phyloP scores from a whole-genome alignment of 2,888 invertebrate species.

The Pherbina coryleti region DNA sequence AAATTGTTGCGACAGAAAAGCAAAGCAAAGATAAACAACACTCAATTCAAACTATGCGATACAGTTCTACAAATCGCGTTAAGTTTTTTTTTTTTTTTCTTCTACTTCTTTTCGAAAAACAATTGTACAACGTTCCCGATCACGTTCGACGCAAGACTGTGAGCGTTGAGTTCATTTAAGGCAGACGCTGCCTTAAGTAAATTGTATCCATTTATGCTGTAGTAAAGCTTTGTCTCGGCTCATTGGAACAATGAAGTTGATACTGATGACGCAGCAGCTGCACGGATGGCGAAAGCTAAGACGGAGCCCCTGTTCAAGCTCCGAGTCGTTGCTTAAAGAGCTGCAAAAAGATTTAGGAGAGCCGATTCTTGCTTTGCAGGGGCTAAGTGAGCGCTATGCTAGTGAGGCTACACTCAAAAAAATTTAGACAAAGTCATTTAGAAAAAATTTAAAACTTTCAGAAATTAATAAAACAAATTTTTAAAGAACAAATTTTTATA shows the following conservation, averaged over 20 bases:
- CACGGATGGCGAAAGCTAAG: slow-evolving; percentile 23
- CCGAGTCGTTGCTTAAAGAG: neutral
- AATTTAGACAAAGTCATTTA: too few species aligned
- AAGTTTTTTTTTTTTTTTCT: neutral
- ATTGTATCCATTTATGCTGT: neutral
- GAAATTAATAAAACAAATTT: too few species aligned
- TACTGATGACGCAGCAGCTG: neutral
- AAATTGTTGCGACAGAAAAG: neutral
- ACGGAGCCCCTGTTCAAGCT: neutral
- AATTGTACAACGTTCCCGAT: slow-evolving; percentile 46
- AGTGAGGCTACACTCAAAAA: too few species aligned
- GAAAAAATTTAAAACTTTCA: too few species aligned
- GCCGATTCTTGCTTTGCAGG: neutral
- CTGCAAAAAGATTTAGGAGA: slow-evolving; percentile 1
- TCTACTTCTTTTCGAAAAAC: neutral
- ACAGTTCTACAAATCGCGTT: neutral
- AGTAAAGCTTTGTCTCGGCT: slow-evolving; percentile 33
- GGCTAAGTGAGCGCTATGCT: too few species aligned
- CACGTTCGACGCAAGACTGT: slow-evolving; percentile 50
- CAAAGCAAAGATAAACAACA: slow-evolving; percentile 2
- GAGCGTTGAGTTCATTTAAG: slow-evolving; percentile 15
- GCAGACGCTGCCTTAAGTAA: slow-evolving; percentile 14
- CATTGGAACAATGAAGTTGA: slow-evolving; percentile 32
- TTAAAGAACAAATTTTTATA: too few species aligned
- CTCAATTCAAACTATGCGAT: neutral